These are phyloP conservation scores for Ceratosolen fusciceps DNA, from an alignment of 1,140 invertebrate genomes.

Conservation along the genomic window DNA sequence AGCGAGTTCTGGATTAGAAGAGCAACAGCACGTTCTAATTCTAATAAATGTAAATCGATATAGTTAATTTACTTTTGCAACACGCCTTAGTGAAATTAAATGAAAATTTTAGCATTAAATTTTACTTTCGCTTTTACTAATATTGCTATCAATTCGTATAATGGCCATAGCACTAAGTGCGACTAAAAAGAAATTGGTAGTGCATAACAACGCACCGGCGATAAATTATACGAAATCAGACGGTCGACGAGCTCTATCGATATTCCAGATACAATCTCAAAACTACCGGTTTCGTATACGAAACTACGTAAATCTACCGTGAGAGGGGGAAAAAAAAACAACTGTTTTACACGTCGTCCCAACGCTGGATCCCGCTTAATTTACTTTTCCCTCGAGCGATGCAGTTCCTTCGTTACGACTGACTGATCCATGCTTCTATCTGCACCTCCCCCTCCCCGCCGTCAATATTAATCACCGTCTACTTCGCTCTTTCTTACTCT, in stretches of 20 bases:
- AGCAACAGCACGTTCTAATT: too few species aligned
- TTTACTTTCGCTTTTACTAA: conserved; percentile 29
- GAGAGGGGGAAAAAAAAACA: neutral
- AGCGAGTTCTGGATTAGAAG: too few species aligned
- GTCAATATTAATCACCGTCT: neutral
- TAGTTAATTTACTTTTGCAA: neutral
- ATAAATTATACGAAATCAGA: neutral
- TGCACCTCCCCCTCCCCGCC: neutral
- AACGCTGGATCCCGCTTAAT: neutral
- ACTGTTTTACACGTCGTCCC: neutral
- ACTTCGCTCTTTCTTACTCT: neutral
- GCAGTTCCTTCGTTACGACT: neutral
- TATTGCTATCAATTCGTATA: neutral
- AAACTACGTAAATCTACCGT: neutral
- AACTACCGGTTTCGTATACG: neutral
- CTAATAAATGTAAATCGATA: neutral
- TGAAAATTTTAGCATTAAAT: neutral
- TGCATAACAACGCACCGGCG: neutral
- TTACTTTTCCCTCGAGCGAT: conserved; percentile 23
- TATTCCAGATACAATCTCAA: neutral
- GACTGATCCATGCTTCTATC: neutral
- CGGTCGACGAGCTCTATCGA: neutral
- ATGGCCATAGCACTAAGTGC: neutral
- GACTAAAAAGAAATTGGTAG: neutral
- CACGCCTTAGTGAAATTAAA: neutral